Evolutionary conservation across 2,113 vertebrate genomes (phyloP), one percentile per base, ranked within the genome.

Genomic region (Argyrosomus japonicus): DNA sequence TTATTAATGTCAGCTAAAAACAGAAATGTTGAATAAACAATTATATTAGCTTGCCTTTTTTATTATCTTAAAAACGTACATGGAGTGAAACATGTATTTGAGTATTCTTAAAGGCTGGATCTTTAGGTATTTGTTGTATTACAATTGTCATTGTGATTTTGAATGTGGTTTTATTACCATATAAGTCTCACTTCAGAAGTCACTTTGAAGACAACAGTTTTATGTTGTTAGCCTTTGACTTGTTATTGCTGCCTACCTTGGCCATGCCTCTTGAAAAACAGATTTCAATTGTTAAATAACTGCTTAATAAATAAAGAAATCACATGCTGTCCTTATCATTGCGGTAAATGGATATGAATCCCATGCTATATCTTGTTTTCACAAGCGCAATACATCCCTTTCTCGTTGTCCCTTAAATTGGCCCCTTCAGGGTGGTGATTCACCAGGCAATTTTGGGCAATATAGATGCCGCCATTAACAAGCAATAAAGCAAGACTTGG

Each of bases 391-490:
- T 60, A 43, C n/a, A 54, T 23, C 32, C 32, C 32, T 4, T 45
- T 29, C 36, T 14, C 11, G 7, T n/a, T 62, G 25, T 53, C 13
- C 36, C 7, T 58, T 32, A 68, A 77, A 80, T 43, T 62, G n/a
- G 5, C 27, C 62, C 18, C 67, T 29, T 57, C 23, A 51, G 76
- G 63, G 25, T 2, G 4, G 9, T 68, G n/a, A 72, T 43, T 78
- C 51, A 79, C 51, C 32, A n/a, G 29, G 50, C n/a, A 18, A 60
- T 60, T 81, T 60, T 32, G 2, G 36, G 23, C 50, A 67, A 48
- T 47, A 69, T 71, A 62, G 61, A 74, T 68, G 65, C 45, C 56
- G 36, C 47, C 53, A 45, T 80, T 82, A 85, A 54, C 62, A 77
- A 76, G 48, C 50, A 82, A 84, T 82, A 75, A 77, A 75, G 40